phyloP scores from a whole-genome alignment of 2,113 vertebrate genomes.

The Oreocharis arfaki region DNA sequence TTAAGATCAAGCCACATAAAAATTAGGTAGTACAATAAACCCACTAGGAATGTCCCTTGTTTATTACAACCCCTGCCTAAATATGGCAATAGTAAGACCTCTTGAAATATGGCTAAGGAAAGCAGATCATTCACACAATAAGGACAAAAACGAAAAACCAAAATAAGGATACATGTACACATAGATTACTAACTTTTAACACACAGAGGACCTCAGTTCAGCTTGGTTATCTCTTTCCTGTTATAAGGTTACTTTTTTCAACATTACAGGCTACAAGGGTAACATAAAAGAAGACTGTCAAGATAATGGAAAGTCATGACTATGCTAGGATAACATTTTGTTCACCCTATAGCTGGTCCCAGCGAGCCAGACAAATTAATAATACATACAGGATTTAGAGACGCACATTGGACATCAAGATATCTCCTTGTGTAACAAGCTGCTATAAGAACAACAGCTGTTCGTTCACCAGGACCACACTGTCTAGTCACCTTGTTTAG shows the following conservation, averaged over 20 bases:
- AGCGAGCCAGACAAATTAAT: not conserved
- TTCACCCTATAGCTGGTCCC: not conserved
- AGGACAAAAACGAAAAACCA: not conserved
- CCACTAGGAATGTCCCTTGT: not conserved
- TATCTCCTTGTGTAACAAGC: not conserved
- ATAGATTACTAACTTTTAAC: not conserved
- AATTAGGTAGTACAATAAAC: not conserved
- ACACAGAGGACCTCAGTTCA: not conserved
- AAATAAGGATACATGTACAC: not conserved
- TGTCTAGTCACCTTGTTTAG: not conserved
- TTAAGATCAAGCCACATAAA: not conserved
- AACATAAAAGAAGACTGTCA: not conserved
- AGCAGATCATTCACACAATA: not conserved
- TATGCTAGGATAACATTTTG: not conserved
- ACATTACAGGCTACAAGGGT: not conserved
- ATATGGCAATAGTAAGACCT: not conserved
- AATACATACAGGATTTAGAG: not conserved
- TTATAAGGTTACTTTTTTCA: not conserved
- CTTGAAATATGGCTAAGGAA: not conserved
- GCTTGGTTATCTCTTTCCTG: not conserved
- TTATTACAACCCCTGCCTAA: not conserved
- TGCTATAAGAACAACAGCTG: not conserved
- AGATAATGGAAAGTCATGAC: not conserved
- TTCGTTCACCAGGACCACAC: not conserved
- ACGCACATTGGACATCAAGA: not conserved